A percentile compares a stretch with the other conserved stretches of the same genome.
Evolutionary conservation across 2,888 invertebrate genomes (phyloP).

Genomic region (Plemyria rubiginata): DNA sequence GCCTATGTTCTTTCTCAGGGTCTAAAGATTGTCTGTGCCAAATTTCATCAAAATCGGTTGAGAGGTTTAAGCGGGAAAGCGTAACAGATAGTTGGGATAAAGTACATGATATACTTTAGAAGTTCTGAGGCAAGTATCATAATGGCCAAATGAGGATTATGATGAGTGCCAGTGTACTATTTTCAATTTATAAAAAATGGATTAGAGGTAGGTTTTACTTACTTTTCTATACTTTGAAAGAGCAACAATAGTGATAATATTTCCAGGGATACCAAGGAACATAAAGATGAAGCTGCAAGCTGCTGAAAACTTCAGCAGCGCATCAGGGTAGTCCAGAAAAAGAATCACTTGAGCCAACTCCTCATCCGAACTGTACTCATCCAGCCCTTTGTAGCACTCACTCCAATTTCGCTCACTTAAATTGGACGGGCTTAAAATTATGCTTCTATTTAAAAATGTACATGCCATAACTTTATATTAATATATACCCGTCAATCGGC

Average conservation of each 20-base stretch:
- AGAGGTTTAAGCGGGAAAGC: too few species aligned
- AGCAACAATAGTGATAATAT: conserved; percentile 87
- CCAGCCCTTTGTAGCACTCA: conserved; percentile 22
- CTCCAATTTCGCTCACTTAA: conserved; percentile 1
- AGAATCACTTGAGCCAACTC: conserved; percentile 19
- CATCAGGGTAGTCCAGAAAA: conserved; percentile 25
- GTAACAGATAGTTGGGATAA: too few species aligned
- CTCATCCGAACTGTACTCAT: conserved; percentile 27
- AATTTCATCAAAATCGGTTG: too few species aligned
- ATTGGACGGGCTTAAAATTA: neutral
- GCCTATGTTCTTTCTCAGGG: too few species aligned
- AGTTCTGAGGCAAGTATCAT: too few species aligned
- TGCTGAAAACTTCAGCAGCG: conserved; percentile 19
- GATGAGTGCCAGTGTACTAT: too few species aligned
- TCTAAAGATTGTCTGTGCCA: too few species aligned
- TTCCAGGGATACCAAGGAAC: conserved; percentile 88
- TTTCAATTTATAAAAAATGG: neutral
- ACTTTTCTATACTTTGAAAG: conserved; percentile 85
- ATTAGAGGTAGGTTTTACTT: too few species aligned
- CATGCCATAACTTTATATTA: conserved; percentile 7
- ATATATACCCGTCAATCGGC: neutral
- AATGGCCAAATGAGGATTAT: too few species aligned
- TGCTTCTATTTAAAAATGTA: conserved; percentile 15
- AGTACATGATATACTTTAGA: too few species aligned
- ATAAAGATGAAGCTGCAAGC: conserved; percentile 75